These are phyloP conservation scores for Emydura subglobosa DNA, from an alignment of 2,113 vertebrate genomes.

Conservation along the genomic window DNA sequence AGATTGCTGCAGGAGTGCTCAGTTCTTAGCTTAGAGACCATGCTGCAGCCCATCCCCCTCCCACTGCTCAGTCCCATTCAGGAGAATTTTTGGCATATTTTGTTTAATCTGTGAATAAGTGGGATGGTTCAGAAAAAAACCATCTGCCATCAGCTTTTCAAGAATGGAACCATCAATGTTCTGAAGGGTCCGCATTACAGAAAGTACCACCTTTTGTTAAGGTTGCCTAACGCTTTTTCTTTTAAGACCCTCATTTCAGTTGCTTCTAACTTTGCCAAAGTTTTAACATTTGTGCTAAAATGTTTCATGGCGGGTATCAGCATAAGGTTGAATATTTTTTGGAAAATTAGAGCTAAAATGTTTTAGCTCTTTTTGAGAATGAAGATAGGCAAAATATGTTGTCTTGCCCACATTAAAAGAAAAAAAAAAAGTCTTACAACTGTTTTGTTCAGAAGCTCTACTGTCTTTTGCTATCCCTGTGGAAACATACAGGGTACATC, in stretches of 20 bases:
- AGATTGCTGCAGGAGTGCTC: not conserved
- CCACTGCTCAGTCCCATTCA: not conserved
- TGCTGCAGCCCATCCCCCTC: not conserved
- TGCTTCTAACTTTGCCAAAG: not conserved
- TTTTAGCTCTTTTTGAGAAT: not conserved
- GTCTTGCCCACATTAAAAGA: too few relatives aligned
- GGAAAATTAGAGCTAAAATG: not conserved
- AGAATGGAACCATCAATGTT: not conserved
- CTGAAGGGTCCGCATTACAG: not conserved
- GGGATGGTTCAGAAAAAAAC: not conserved
- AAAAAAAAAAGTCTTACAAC: too few relatives aligned
- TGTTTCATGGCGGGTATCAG: too few relatives aligned
- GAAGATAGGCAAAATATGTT: not conserved
- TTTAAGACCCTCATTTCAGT: fast-evolving
- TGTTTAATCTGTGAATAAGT: not conserved
- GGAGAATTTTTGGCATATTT: not conserved
- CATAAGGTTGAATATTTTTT: not conserved
- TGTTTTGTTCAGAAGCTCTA: too few relatives aligned
- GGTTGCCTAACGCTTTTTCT: too few relatives aligned
- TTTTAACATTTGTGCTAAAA: not conserved
- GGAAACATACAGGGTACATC: not conserved
- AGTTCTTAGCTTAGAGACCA: not conserved
- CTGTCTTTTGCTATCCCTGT: too few relatives aligned
- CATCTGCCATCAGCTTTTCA: not conserved
- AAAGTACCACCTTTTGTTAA: too few relatives aligned